Base-by-base conservation (phyloP, 2,797 vertebrate species). In the Pteronotus mesoamericanus region DNA sequence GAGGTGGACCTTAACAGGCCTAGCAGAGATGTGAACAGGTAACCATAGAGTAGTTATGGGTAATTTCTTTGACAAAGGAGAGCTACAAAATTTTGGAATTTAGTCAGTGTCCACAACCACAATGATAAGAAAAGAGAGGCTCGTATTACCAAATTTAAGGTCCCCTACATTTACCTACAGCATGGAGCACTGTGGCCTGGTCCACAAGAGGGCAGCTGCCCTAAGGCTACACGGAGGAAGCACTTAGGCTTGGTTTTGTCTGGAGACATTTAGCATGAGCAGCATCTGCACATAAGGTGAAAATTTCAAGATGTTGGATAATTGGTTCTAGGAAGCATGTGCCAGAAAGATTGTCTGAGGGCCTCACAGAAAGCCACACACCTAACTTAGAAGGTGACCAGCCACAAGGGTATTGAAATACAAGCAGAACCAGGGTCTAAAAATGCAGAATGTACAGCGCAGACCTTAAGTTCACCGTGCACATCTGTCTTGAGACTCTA, bases 51-150 rank as follows among this genome's bases (percentile, higher is more conserved):
- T 39, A 92, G 61, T 66, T 68, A 21, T 22, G 12, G n/a, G 46
- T 85, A 78, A 82, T 59, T 96, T 94, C 72, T 94, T 55, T 92
- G 55, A 78, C 44, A 71, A 75, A 79, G 22, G 71, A 51, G 29
- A 95, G 77, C 44, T 85, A 69, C 10, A 51, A 79, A 74, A 84
- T 82, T 89, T 55, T 91, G 55, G 39, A 89, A 87, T 72, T 85
- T 66, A 84, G 37, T 46, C n/a, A 74, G 51, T 92, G 89, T 79
- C 48, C 34, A 90, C 29, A 96, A 89, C 29, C 61, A 96, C 89
- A 87, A 34, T 22, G 32, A 34, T 68, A 91, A 84, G 48, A 86
- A 32, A 29, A 75, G 55, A 84, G 75, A 94, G 74, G 69, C 44
- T 46, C 83, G 74, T 10, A 74, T 83, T 44, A 77, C 32, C 44